phyloP scores from a whole-genome alignment of 2,888 invertebrate genomes.

The Oeneis ivallda region DNA sequence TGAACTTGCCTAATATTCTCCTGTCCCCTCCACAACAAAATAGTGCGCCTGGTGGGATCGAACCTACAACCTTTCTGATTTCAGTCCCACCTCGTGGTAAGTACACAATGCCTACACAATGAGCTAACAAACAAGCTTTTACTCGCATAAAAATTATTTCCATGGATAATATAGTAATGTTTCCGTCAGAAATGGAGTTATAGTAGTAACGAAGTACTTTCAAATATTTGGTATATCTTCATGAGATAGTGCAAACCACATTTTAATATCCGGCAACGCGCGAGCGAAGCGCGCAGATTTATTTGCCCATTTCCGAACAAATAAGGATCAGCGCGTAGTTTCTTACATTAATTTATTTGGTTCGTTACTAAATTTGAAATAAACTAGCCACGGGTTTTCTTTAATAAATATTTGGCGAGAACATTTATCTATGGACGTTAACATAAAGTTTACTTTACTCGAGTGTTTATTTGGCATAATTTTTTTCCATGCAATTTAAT shows the following conservation, averaged over 20 bases:
- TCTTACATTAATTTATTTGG: slow-evolving; percentile 15
- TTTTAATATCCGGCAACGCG: slow-evolving; percentile 24
- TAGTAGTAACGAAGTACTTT: neutral
- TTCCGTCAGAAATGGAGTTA: neutral
- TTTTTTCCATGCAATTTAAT: too few relatives aligned
- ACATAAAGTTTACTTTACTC: neutral
- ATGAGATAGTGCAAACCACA: slow-evolving; percentile 21
- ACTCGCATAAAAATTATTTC: neutral
- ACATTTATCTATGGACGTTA: neutral
- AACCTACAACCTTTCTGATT: too few relatives aligned
- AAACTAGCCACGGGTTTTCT: slow-evolving; percentile 1
- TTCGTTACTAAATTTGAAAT: slow-evolving; percentile 14
- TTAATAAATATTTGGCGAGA: neutral
- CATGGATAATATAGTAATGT: neutral
- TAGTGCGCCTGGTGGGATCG: too few relatives aligned
- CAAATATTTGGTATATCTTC: slow-evolving; percentile 5
- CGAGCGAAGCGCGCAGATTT: slow-evolving; percentile 18
- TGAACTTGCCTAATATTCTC: too few relatives aligned
- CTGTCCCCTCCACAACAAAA: too few relatives aligned
- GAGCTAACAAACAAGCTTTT: neutral
- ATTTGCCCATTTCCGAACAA: slow-evolving; percentile 24
- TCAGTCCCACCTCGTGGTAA: too few relatives aligned
- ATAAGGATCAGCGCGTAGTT: slow-evolving; percentile 15
- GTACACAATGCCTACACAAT: too few relatives aligned
- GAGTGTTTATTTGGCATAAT: neutral